Conservation (phyloP, 2,888 invertebrate genomes). For the Deilephila porcellus region DNA sequence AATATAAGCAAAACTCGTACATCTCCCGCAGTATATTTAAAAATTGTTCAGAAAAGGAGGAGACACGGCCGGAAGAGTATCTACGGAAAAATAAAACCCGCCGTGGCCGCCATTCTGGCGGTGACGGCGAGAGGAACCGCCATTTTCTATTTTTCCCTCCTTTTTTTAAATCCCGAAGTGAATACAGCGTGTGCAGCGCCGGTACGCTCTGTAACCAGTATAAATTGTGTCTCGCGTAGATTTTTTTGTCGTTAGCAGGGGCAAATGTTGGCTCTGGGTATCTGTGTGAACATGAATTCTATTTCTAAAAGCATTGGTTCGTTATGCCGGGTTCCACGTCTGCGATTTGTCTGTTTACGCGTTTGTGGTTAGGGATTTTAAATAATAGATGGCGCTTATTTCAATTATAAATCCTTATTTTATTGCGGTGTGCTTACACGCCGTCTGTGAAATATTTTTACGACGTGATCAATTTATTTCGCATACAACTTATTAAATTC, state of each 20-base stretch:
- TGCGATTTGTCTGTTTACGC: conserved; percentile 13
- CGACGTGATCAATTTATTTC: neutral
- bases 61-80: conserved; percentile 68
- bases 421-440: neutral
- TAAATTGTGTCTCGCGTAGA: conserved; percentile 23
- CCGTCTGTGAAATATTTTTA: neutral
- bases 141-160: conserved; percentile 68
- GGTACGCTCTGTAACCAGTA: conserved; percentile 26
- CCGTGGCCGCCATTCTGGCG: conserved; percentile 74
- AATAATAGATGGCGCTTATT: conserved; percentile 22
- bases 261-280: conserved; percentile 22
- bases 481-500: too few relatives aligned
- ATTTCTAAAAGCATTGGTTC: conserved; percentile 25
- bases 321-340: neutral
- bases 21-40: conserved; percentile 45
- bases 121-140: conserved; percentile 78
- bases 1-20: conserved; percentile 68
- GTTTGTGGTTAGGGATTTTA: neutral
- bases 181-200: conserved; percentile 31
- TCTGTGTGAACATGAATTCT: conserved; percentile 21
- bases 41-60: conserved; percentile 64
- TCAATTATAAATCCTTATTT: neutral
- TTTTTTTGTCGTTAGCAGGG: conserved; percentile 23
- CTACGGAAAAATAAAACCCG: conserved; percentile 65
- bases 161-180: conserved; percentile 54